phyloP scores from a whole-genome alignment of 2,113 vertebrate genomes.

The Laterallus jamaicensis region DNA sequence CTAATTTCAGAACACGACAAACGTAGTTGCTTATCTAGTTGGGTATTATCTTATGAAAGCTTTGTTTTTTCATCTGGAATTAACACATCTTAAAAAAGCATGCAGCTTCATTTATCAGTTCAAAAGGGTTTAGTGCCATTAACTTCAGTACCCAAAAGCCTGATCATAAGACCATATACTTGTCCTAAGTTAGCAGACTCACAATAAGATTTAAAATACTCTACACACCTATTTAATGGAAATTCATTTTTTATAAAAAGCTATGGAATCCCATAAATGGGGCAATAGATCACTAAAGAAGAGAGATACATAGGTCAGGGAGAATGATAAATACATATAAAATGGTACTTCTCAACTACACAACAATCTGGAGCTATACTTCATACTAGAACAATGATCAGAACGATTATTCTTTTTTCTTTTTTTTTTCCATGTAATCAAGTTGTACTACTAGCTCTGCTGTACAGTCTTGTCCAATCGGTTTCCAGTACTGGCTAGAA shows the following conservation, averaged over 20 bases:
- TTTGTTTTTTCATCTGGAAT: neutral
- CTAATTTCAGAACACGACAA: neutral
- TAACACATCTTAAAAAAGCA: neutral
- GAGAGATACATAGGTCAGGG: neutral
- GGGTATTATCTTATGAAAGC: neutral
- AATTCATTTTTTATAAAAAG: neutral
- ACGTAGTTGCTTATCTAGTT: neutral
- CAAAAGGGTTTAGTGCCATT: neutral
- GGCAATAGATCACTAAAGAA: neutral
- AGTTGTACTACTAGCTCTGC: neutral
- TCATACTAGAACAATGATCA: neutral
- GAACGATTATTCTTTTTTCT: neutral
- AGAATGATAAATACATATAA: neutral
- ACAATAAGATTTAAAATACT: neutral
- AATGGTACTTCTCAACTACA: neutral
- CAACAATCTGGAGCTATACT: neutral
- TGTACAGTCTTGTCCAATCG: neutral
- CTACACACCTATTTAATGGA: neutral
- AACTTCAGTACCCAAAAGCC: neutral
- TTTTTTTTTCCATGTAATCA: fast-evolving
- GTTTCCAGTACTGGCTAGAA: neutral
- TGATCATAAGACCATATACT: neutral
- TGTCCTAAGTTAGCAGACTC: neutral
- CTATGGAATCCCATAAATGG: neutral
- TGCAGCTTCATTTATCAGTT: neutral